Evolutionary conservation across 1,140 invertebrate species (phyloP), one percentile per base, ranked within the genome.

Genomic region (Drosophila sucinea): DNA sequence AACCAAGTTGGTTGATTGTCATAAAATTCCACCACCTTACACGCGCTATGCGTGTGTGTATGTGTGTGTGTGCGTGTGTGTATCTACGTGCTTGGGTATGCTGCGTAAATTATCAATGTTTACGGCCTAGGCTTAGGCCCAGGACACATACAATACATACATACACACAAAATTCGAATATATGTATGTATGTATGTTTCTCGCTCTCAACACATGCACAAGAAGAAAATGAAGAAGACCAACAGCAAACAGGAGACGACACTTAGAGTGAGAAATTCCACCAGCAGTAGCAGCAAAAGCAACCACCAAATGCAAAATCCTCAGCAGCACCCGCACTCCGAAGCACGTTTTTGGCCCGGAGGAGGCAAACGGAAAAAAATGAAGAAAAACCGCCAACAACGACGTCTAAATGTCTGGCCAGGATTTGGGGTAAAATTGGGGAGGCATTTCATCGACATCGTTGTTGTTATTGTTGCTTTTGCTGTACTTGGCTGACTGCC

Each of bases 21-120:
- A 78, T 78, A 70, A 85, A 85, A 85, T 85, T 85, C 81, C 81
- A 85, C 81, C 81, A 85, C 81, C 81, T 78, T 85, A 51, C 44
- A 23, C 44, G 11, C 6, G 23, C 44, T 51, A 27, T 27, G 56
- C 33, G 56, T 41, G 35, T 55, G 32, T 56, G 23, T 65, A n/a
- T 17, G 4, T 10, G 29, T 23, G 4, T 62, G 35, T 55, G 54
- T 30, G 38, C 23, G 33, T 62, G 44, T 57, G 62, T 38, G 71
- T 55, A 38, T 70, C 35, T 74, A 27, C 73, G 70, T 75, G 73
- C 65, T 67, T 63, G 70, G 70, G 54, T 47, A 65, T 67, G 69
- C 47, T 73, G 79, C 70, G 64, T 84, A 84, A 85, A 85, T 85
- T 85, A 81, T 78, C 64, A 67, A 51, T 66, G 69, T 81, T 85